Percentiles rank a stretch among this genome's conserved stretches.
Conservation (phyloP, 92 coral and sea anemone species). For the Ricordea florida region DNA sequence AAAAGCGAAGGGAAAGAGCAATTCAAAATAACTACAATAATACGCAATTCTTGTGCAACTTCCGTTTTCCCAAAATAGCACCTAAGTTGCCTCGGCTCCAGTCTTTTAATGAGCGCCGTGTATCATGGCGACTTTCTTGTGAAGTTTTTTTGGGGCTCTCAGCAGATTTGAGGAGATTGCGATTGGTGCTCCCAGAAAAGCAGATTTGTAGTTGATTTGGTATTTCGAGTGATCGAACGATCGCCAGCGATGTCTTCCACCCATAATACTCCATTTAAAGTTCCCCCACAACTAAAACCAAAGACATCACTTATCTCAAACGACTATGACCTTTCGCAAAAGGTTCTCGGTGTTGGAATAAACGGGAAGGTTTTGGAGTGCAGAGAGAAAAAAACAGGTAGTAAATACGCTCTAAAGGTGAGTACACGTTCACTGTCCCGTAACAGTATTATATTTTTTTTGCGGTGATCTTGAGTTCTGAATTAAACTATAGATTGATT, state of each 20-base stretch:
- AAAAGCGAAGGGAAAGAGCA: too few relatives aligned
- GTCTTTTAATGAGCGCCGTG: background rate
- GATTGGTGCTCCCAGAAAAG: too few relatives aligned
- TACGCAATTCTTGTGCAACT: slow-evolving; percentile 4
- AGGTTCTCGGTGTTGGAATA: slow-evolving; percentile 94
- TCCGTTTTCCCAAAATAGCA: background rate
- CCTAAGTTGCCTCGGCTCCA: background rate
- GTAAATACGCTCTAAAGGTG: slow-evolving; percentile 90
- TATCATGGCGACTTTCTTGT: slow-evolving; percentile 20
- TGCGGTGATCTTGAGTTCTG: too few relatives aligned
- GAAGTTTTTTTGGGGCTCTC: background rate
- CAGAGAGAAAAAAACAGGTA: slow-evolving; percentile 79
- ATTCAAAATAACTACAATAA: too few relatives aligned
- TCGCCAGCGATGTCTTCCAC: slow-evolving; percentile 56
- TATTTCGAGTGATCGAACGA: too few relatives aligned
- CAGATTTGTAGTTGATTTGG: too few relatives aligned
- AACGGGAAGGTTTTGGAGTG: slow-evolving; percentile 98
- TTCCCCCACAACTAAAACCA: slow-evolving; percentile 61
- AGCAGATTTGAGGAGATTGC: slow-evolving; percentile 20
- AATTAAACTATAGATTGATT: too few relatives aligned
- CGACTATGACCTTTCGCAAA: slow-evolving; percentile 72
- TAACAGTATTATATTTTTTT: too few relatives aligned
- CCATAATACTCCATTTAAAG: slow-evolving; percentile 58
- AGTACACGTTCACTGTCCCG: too few relatives aligned
- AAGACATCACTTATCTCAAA: slow-evolving; percentile 79